Evolutionary conservation across 2,797 vertebrate genomes (phyloP).

Genomic region (Phrynocephalus forsythii): DNA sequence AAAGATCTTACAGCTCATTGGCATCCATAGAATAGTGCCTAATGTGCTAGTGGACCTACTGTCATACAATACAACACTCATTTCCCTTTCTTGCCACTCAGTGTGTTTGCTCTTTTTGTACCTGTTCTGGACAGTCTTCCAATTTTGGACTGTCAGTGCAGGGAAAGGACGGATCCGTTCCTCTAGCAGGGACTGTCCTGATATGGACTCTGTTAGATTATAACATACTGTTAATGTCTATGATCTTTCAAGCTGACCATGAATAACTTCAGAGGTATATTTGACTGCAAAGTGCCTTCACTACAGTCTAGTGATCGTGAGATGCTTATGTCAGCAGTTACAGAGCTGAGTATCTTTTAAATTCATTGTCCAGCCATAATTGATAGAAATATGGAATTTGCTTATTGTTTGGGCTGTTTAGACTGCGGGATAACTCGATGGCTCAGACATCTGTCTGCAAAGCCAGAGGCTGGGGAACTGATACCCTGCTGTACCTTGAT

Average conservation of each 20-base stretch:
- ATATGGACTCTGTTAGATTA: not conserved
- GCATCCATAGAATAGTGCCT: not conserved
- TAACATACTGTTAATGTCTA: not conserved
- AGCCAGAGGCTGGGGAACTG: too few species aligned
- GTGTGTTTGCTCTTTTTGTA: not conserved
- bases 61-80: not conserved
- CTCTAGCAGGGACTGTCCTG: not conserved
- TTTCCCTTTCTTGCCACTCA: not conserved
- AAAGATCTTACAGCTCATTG: not conserved
- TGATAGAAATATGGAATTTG: not conserved
- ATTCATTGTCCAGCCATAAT: not conserved
- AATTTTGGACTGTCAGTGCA: not conserved
- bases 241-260: not conserved
- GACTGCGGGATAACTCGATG: too few species aligned
- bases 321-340: not conserved
- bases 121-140: not conserved
- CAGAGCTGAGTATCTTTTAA: not conserved
- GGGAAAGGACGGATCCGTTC: not conserved
- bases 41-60: not conserved
- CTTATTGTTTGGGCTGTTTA: not conserved
- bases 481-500: too few species aligned
- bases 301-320: not conserved
- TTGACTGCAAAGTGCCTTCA: not conserved
- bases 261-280: not conserved
- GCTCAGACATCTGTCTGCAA: too few species aligned